phyloP scores from a whole-genome alignment of 2,113 vertebrate species.

The Brachypodius melanocephalos region DNA sequence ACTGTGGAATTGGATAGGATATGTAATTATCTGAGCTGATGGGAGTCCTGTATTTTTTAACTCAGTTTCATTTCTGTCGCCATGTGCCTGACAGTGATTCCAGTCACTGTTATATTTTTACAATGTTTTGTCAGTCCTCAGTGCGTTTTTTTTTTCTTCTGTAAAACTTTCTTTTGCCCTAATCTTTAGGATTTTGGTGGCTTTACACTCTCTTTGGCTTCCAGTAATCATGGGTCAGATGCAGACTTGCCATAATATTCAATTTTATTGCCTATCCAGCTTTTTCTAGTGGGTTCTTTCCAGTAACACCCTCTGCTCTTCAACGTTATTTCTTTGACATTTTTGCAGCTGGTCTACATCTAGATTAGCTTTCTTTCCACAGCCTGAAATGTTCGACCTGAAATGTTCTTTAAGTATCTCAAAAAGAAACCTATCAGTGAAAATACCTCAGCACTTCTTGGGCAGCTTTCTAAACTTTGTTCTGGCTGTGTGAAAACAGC shows the following conservation, averaged over 20 bases:
- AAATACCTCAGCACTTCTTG: not conserved
- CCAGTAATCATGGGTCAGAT: not conserved
- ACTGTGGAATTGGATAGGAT: not conserved
- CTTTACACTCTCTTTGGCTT: not conserved
- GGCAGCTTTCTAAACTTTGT: not conserved
- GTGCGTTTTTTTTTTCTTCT: not conserved
- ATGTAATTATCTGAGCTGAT: constrained; percentile 15
- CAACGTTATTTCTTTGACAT: not conserved
- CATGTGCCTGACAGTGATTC: not conserved
- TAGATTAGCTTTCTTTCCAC: not conserved
- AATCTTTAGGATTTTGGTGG: not conserved
- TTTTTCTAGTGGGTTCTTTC: not conserved
- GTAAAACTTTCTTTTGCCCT: not conserved
- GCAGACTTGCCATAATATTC: not conserved
- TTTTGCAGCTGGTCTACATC: not conserved
- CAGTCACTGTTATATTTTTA: not conserved
- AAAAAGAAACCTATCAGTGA: not conserved
- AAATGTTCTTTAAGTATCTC: not conserved
- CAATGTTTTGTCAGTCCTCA: not conserved
- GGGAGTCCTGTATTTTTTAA: not conserved
- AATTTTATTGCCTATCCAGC: not conserved
- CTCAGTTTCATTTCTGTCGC: not conserved
- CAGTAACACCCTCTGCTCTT: not conserved
- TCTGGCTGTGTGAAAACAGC: not conserved
- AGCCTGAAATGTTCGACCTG: not conserved